Conservation (phyloP, 1,140 invertebrate genomes). For the Helicoverpa zea region DNA sequence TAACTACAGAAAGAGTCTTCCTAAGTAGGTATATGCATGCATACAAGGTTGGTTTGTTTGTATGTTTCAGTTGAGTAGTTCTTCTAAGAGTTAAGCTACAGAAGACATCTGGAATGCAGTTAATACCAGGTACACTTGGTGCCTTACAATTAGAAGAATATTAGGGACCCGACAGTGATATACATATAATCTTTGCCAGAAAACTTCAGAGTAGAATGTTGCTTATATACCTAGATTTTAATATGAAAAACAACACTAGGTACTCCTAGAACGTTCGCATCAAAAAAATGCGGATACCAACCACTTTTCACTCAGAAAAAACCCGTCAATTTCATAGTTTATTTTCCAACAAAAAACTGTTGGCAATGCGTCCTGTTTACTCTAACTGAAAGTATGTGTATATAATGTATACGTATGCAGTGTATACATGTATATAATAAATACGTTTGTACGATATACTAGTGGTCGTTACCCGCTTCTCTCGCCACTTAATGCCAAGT, state of each 20-base stretch:
- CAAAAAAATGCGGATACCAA: neutral
- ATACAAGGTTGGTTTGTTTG: no score
- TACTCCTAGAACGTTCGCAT: neutral
- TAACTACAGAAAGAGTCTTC: no score
- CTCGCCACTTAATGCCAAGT: constrained; percentile 27
- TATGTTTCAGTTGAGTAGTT: no score
- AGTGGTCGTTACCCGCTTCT: constrained; percentile 17
- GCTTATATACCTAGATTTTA: no score
- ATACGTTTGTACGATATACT: constrained; percentile 31
- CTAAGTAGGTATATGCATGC: no score
- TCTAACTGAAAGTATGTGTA: neutral
- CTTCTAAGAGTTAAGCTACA: no score
- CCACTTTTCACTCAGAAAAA: constrained; percentile 4
- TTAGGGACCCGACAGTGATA: no score
- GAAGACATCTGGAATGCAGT: no score
- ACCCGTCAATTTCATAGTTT: neutral
- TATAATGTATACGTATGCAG: neutral
- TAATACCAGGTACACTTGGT: no score
- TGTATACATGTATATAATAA: constrained; percentile 1
- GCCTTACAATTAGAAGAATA: no score
- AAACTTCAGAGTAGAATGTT: no score
- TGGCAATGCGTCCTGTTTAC: constrained; percentile 32
- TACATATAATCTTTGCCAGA: no score
- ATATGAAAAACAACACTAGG: neutral
- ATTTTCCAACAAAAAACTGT: constrained; percentile 9